Conservation (phyloP, 1,140 invertebrate species). For the Achroia grisella region DNA sequence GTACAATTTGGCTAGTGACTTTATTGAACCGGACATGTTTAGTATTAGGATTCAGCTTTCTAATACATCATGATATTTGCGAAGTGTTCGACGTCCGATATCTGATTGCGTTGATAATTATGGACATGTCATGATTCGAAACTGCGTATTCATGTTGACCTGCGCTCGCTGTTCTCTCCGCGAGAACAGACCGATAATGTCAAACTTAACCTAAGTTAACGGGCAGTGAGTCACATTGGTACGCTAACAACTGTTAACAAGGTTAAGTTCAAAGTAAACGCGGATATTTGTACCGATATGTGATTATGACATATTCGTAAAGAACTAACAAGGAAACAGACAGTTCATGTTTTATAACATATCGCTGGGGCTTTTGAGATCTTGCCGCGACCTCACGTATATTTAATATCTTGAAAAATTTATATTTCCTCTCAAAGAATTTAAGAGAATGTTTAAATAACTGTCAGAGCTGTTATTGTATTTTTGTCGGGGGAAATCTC, state of each 20-base stretch:
- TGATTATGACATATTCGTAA: constrained; percentile 13
- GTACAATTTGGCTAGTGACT: constrained; percentile 34
- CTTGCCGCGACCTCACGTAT: constrained; percentile 27
- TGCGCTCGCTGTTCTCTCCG: constrained; percentile 10
- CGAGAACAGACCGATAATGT: constrained; percentile 24
- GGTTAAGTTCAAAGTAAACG: constrained; percentile 6
- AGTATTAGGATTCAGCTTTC: constrained; percentile 48
- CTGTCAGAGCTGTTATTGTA: constrained; percentile 42
- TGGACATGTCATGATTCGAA: constrained; percentile 35
- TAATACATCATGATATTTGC: constrained; percentile 36
- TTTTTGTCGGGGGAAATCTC: constrained; percentile 43
- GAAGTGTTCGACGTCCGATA: constrained; percentile 24
- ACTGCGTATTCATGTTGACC: constrained; percentile 30
- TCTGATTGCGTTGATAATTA: constrained; percentile 46
- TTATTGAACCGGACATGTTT: constrained; percentile 36
- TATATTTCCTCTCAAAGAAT: constrained; percentile 14
- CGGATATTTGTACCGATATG: constrained; percentile 11
- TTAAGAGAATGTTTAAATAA: constrained; percentile 49
- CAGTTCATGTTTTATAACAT: constrained; percentile 12
- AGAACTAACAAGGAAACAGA: constrained; percentile 14
- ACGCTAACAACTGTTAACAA: constrained; percentile 32
- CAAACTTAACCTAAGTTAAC: constrained; percentile 7
- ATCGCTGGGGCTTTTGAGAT: constrained; percentile 20
- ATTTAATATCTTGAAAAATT: constrained; percentile 6
- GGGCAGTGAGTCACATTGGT: constrained; percentile 11